A percentile compares a stretch with the other conserved stretches of the same genome.
phyloP scores from a whole-genome alignment of 2,113 vertebrate species.

The Hirundichthys speculiger region DNA sequence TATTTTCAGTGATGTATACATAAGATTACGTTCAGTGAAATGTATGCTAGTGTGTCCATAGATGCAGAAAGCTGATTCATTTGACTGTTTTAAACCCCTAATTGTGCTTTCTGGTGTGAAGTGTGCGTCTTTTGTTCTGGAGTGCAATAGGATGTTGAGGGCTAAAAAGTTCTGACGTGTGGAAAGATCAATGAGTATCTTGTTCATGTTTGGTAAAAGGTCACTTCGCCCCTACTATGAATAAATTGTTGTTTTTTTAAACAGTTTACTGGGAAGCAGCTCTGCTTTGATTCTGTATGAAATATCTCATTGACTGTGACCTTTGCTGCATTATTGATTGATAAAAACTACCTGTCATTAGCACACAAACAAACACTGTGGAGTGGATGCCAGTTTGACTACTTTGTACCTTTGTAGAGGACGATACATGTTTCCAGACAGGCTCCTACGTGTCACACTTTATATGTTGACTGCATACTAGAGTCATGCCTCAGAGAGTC shows the following conservation, averaged over 20 bases:
- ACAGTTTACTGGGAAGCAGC: constrained; percentile 19
- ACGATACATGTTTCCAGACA: too few species aligned
- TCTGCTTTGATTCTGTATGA: constrained; percentile 37
- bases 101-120: not conserved
- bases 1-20: not conserved
- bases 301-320: constrained; percentile 41
- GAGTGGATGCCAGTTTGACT: not conserved
- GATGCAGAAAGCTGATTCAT: too few species aligned
- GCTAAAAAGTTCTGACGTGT: constrained; percentile 41
- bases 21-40: too few species aligned
- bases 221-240: constrained; percentile 35
- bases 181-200: constrained; percentile 42
- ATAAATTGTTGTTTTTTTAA: constrained; percentile 36
- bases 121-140: constrained; percentile 20
- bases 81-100: constrained; percentile 17
- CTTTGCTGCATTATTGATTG: constrained; percentile 45
- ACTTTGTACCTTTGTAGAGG: not conserved
- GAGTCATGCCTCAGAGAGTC: too few species aligned
- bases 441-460: too few species aligned
- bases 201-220: constrained; percentile 53
- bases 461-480: too few species aligned
- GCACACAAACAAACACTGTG: constrained; percentile 4
- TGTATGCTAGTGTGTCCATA: too few species aligned
- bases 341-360: constrained; percentile 23
- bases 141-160: constrained; percentile 4